Percentiles rank a stretch among this genome's conserved stretches.
These are phyloP conservation scores for Acanthisitta chloris DNA, from an alignment of 2,113 vertebrate species.

Conservation along the genomic window DNA sequence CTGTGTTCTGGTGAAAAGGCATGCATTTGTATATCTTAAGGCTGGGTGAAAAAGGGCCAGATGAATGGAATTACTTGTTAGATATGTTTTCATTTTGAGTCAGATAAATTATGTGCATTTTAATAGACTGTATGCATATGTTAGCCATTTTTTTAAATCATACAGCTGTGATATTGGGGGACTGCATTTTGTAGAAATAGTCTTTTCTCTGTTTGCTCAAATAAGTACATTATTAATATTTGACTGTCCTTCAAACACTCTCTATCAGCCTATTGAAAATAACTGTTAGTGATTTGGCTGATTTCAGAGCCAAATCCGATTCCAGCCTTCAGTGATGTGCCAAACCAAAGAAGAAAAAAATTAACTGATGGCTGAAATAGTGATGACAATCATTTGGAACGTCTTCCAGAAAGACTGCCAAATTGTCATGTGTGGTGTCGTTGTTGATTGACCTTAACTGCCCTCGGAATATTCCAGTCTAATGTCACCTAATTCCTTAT, in stretches of 20 bases:
- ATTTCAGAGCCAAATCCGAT: background rate
- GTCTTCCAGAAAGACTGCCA: constrained; percentile 20
- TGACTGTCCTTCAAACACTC: constrained; percentile 1
- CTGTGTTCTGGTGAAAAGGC: constrained; percentile 85
- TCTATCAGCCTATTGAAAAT: background rate
- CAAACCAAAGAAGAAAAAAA: constrained; percentile 16
- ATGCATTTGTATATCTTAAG: constrained; percentile 87
- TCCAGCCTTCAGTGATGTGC: background rate
- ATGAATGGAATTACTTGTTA: constrained; percentile 81
- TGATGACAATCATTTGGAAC: constrained; percentile 33
- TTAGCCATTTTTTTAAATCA: constrained; percentile 44
- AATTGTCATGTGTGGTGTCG: background rate
- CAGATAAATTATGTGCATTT: constrained; percentile 79
- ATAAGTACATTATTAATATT: constrained; percentile 41
- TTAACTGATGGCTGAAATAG: constrained; percentile 24
- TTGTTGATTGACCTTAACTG: constrained; percentile 13
- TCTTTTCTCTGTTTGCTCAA: constrained; percentile 26
- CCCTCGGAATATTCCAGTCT: background rate
- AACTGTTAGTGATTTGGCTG: constrained; percentile 3
- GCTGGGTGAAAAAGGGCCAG: constrained; percentile 69
- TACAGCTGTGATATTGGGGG: constrained; percentile 47
- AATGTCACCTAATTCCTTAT: background rate
- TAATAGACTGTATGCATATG: constrained; percentile 74
- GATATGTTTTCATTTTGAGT: constrained; percentile 76
- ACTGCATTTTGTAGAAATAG: background rate